Conservation (phyloP, 53 echinoderm and acorn worm species). For the Crossaster papposus region DNA sequence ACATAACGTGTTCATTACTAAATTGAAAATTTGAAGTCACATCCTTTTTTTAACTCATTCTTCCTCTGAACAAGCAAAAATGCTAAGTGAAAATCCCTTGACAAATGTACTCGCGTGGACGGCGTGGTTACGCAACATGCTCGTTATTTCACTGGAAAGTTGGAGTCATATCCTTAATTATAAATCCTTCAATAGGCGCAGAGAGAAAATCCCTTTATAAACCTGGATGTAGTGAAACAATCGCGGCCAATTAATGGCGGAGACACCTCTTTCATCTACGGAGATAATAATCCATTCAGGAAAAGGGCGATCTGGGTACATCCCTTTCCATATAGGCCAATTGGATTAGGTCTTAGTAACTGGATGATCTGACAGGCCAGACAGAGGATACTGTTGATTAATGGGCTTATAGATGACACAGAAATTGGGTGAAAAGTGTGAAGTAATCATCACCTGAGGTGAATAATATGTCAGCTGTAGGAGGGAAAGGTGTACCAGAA, state of each 20-base stretch:
- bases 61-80: no score
- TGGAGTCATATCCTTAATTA: neutral
- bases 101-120: no score
- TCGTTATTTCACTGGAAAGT: neutral
- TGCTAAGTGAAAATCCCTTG: no score
- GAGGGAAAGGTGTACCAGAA: neutral
- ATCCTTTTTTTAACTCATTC: no score
- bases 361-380: no score
- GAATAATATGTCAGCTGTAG: neutral
- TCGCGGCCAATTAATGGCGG: neutral
- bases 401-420: neutral
- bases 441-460: neutral
- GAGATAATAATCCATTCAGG: slow-evolving; percentile 23
- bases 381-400: no score
- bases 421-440: neutral
- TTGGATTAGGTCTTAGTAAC: no score
- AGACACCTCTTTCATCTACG: neutral
- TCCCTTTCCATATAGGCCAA: neutral
- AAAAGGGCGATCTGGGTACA: slow-evolving; percentile 11
- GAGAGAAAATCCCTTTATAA: neutral
- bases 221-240: slow-evolving; percentile 1
- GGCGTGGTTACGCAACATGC: no score
- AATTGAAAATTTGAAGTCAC: no score
- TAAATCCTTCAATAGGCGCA: neutral
- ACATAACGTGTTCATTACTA: no score